Evolutionary conservation across 2,113 vertebrate species (phyloP).

Genomic region (Cichladusa arquata): DNA sequence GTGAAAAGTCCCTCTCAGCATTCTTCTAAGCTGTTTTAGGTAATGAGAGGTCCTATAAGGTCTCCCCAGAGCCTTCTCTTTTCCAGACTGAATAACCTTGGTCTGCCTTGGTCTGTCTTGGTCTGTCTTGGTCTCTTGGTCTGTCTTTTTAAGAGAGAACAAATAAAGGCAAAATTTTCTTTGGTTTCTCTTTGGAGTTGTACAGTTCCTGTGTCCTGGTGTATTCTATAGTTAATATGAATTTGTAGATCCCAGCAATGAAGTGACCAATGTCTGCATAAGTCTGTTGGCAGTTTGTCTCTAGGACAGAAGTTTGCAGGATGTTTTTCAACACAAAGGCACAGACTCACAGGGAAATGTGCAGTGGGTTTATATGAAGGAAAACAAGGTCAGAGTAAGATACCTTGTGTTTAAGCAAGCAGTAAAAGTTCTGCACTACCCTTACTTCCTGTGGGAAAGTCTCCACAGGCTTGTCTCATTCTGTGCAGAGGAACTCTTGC

Average conservation of each 20-base stretch:
- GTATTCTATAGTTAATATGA: background rate
- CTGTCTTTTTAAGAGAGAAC: background rate
- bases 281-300: background rate
- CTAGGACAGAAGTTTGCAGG: background rate
- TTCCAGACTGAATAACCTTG: background rate
- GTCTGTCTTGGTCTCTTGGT: no score
- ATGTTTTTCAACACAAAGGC: background rate
- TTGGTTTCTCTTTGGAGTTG: background rate
- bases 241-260: background rate
- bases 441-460: background rate
- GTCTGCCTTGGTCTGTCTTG: background rate
- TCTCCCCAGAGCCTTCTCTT: background rate
- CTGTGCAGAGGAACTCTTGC: background rate
- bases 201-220: background rate
- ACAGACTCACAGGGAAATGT: background rate
- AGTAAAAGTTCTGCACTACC: background rate
- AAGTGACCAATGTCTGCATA: rapidly evolving
- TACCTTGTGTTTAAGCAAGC: background rate
- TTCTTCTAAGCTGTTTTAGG: background rate
- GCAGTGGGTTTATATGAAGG: background rate
- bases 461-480: background rate
- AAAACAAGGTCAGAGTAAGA: background rate
- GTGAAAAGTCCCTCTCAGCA: background rate
- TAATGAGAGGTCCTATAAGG: background rate
- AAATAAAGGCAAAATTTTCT: background rate